These are phyloP conservation scores for Neodiprion pinetum DNA, from an alignment of 1,140 invertebrate genomes.

Conservation along the genomic window DNA sequence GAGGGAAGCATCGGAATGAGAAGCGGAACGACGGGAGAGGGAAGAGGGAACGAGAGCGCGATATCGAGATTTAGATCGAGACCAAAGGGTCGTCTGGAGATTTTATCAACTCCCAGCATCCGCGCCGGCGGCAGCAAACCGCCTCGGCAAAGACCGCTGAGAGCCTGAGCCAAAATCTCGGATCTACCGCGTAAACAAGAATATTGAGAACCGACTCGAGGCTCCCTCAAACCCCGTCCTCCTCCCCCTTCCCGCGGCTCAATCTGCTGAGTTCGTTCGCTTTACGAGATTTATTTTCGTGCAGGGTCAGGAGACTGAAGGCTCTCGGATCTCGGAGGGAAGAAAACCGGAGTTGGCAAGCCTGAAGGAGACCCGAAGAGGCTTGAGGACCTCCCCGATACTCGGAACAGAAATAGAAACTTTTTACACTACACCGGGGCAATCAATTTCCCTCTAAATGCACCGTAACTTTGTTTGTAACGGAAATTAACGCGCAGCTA, in stretches of 20 bases:
- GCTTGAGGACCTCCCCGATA: constrained; percentile 2
- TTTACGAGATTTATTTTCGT: constrained; percentile 16
- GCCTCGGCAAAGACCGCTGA: neutral
- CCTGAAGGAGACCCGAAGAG: neutral
- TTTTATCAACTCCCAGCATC: constrained; percentile 2
- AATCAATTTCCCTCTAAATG: constrained; percentile 6
- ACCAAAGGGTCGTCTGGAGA: constrained; percentile 4
- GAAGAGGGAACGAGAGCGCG: neutral
- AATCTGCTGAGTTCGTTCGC: constrained; percentile 14
- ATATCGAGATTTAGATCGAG: neutral
- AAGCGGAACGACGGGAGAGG: neutral
- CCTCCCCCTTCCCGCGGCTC: neutral
- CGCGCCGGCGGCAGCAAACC: neutral
- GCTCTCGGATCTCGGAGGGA: neutral
- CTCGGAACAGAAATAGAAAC: constrained; percentile 4
- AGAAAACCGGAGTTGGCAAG: neutral
- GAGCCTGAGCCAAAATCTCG: neutral
- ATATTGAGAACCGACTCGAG: constrained; percentile 5
- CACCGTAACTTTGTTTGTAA: neutral
- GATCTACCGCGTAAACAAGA: constrained; percentile 4
- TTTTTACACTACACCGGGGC: neutral
- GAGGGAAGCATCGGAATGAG: neutral
- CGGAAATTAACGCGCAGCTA: neutral
- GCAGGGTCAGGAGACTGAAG: neutral
- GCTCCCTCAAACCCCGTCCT: neutral